Percentiles rank a stretch among this genome's conserved stretches.
Conservation (phyloP, 2,797 vertebrate genomes). For the Sebastes cheni region DNA sequence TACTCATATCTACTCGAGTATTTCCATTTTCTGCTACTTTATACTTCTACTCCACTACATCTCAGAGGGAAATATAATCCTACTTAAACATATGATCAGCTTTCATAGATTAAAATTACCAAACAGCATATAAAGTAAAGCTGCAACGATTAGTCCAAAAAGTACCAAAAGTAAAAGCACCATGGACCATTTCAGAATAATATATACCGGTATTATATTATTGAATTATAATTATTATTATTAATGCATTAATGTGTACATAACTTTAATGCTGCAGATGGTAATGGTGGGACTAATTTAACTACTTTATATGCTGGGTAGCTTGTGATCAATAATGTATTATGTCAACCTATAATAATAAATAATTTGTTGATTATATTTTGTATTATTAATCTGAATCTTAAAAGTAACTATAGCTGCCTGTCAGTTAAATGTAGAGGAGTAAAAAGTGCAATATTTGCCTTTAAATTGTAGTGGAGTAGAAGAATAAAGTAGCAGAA, state of each 20-base stretch:
- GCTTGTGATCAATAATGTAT: not conserved
- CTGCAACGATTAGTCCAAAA: fast-evolving
- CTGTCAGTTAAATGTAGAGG: not conserved
- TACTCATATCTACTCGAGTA: fast-evolving
- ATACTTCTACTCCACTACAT: not conserved
- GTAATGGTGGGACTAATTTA: too few species aligned
- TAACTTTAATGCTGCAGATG: not conserved
- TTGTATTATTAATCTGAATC: not conserved
- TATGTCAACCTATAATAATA: not conserved
- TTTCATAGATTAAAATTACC: too few species aligned
- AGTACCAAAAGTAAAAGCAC: not conserved
- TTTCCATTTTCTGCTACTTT: not conserved
- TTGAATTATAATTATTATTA: not conserved
- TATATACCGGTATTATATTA: not conserved
- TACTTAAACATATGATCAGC: too few species aligned
- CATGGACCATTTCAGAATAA: not conserved
- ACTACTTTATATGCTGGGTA: not conserved
- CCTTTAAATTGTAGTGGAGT: fast-evolving
- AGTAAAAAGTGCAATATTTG: not conserved
- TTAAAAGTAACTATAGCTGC: not conserved
- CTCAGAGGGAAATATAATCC: not conserved
- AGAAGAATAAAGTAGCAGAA: not conserved
- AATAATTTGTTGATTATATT: not conserved
- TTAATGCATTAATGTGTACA: not conserved
- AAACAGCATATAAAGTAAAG: too few species aligned